phyloP scores from a whole-genome alignment of 2,797 vertebrate species.

The Eulemur mongoz region DNA sequence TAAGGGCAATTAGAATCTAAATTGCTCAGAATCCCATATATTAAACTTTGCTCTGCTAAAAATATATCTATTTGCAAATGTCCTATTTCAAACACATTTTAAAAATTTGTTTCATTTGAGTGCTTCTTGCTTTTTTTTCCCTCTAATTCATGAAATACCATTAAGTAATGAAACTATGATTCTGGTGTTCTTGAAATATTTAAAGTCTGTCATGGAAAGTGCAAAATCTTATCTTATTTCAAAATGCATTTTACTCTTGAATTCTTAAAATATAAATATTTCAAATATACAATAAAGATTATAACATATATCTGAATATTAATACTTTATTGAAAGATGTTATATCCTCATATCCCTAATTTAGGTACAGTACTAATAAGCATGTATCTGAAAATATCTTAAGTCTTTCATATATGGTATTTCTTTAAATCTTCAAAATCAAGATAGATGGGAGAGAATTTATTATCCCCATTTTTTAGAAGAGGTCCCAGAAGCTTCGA shows the following conservation, averaged over 20 bases:
- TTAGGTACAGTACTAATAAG: neutral
- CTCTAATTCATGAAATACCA: neutral
- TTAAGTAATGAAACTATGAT: neutral
- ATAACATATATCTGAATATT: neutral
- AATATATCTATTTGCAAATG: neutral
- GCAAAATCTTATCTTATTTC: neutral
- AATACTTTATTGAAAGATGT: neutral
- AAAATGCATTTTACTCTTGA: neutral
- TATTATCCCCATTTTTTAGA: neutral
- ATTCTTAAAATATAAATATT: neutral
- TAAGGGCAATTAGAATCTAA: neutral
- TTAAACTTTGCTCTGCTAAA: neutral
- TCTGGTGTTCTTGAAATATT: neutral
- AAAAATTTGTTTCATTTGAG: neutral
- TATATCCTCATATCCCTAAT: neutral
- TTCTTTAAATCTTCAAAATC: neutral
- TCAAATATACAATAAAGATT: neutral
- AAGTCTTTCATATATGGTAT: neutral
- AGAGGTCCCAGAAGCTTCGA: neutral
- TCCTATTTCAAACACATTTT: neutral
- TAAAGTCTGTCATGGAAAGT: neutral
- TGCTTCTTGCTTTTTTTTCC: neutral
- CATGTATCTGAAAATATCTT: neutral
- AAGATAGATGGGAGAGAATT: neutral
- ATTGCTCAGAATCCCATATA: neutral